Conservation (phyloP, 2,888 invertebrate species). For the Ditula angustiorana region DNA sequence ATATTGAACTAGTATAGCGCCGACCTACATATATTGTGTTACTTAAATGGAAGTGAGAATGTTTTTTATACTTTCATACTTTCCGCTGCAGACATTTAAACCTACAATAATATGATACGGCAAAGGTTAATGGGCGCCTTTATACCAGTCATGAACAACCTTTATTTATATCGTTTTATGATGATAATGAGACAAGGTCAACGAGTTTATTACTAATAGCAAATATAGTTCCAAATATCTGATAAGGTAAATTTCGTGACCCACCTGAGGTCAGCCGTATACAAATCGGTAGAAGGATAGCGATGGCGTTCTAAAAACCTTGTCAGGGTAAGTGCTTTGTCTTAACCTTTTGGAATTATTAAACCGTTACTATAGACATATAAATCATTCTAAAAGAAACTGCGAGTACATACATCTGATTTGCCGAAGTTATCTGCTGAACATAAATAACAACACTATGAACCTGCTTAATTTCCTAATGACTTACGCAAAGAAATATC, state of each 20-base stretch:
- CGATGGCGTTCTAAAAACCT: slow-evolving; percentile 69
- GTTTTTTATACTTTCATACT: slow-evolving; percentile 12
- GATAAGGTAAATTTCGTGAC: slow-evolving; percentile 76
- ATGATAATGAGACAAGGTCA: slow-evolving; percentile 60
- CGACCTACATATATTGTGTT: slow-evolving; percentile 70
- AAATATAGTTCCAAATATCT: slow-evolving; percentile 72
- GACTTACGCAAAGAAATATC: slow-evolving; percentile 40
- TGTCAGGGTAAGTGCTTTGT: slow-evolving; percentile 46
- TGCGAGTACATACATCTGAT: neutral
- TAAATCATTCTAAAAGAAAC: neutral
- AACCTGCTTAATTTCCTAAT: slow-evolving; percentile 9
- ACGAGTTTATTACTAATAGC: slow-evolving; percentile 68
- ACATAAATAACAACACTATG: slow-evolving; percentile 11
- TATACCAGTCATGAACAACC: slow-evolving; percentile 10
- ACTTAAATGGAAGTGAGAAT: slow-evolving; percentile 62
- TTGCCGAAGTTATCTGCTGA: neutral
- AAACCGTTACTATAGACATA: slow-evolving; percentile 1
- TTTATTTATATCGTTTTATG: slow-evolving; percentile 39
- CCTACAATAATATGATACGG: slow-evolving; percentile 3
- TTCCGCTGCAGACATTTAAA: slow-evolving; percentile 4
- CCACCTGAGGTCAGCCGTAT: slow-evolving; percentile 63
- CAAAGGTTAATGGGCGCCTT: slow-evolving; percentile 32
- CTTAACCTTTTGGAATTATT: slow-evolving; percentile 31
- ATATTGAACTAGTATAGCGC: slow-evolving; percentile 56
- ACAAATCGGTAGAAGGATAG: slow-evolving; percentile 28